Evolutionary conservation across 1,140 invertebrate species (phyloP), one percentile per base, ranked within the genome.

Genomic region (Stegodyphus mimosarum): DNA sequence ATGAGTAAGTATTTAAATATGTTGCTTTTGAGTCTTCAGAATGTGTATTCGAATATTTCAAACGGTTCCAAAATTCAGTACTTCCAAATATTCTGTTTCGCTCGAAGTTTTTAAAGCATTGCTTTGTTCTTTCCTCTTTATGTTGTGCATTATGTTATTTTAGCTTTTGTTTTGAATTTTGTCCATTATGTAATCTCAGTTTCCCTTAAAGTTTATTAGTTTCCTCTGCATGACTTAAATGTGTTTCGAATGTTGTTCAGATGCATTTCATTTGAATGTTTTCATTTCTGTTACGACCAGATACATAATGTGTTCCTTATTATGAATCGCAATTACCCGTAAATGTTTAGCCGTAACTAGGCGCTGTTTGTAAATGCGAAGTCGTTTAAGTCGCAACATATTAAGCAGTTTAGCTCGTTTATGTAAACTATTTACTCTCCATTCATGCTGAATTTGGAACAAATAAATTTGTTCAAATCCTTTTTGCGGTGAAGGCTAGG

Each of bases 71-170:
- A 33, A 33, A 33, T 33, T 33, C 33, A 33, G 3, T 33, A 33
- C 1, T 33, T 33, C 33, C 33, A 33, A 3, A 33, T 3, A 33
- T 33, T 33, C 33, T 33, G 33, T 33, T 33, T 33, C 33, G 33
- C 33, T 63, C 7, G 15, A 79, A 79, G 11, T 53, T 69, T 80
- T 55, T 33, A 64, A 52, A 67, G 76, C 66, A 78, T 78, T 69
- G 63, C 50, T 78, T 78, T 78, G 51, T 78, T 78, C 1, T 33
- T 33, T 76, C 48, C 50, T 67, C 17, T 78, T 78, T 78, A 50
- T 78, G 50, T 69, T 78, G 64, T 60, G 48, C 33, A 78, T 78
- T 78, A 71, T 70, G 18, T 80, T 80, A 71, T 72, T 80, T 80
- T 60, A 48, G 50, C 52, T 79, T 70, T 60, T 33, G 9, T 60